Evolutionary conservation across 2,113 vertebrate genomes (phyloP).

Genomic region (Camelus bactrianus): DNA sequence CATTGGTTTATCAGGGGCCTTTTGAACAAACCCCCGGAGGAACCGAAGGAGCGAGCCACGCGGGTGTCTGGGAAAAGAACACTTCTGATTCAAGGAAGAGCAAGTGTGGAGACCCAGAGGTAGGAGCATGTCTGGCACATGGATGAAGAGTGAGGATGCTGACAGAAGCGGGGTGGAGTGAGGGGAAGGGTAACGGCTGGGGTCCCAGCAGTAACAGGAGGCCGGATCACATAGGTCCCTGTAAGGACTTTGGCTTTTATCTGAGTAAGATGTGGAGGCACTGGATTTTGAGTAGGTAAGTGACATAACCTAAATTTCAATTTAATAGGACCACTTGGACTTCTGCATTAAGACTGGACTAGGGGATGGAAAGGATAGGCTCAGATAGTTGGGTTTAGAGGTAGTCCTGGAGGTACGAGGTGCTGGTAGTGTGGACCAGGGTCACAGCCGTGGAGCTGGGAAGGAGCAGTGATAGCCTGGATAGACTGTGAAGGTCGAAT

Average conservation of each 20-base stretch:
- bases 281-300: neutral
- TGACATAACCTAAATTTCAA: neutral
- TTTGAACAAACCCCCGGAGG: neutral
- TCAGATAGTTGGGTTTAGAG: neutral
- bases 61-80: neutral
- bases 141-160: neutral
- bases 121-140: neutral
- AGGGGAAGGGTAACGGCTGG: neutral
- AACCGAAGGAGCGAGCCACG: neutral
- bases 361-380: neutral
- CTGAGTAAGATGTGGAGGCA: neutral
- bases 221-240: neutral
- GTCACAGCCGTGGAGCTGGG: neutral
- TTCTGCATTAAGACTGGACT: neutral
- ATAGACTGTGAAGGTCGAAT: neutral
- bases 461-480: neutral
- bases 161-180: neutral
- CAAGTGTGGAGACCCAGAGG: neutral
- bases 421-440: neutral
- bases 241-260: neutral
- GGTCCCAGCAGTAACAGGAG: neutral
- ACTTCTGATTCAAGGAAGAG: neutral
- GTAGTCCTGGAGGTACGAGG: neutral
- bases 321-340: neutral
- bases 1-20: neutral